Percentiles rank a stretch among this genome's conserved stretches.
Evolutionary conservation across 2,113 vertebrate genomes (phyloP).

Genomic region (Ondatra zibethicus): DNA sequence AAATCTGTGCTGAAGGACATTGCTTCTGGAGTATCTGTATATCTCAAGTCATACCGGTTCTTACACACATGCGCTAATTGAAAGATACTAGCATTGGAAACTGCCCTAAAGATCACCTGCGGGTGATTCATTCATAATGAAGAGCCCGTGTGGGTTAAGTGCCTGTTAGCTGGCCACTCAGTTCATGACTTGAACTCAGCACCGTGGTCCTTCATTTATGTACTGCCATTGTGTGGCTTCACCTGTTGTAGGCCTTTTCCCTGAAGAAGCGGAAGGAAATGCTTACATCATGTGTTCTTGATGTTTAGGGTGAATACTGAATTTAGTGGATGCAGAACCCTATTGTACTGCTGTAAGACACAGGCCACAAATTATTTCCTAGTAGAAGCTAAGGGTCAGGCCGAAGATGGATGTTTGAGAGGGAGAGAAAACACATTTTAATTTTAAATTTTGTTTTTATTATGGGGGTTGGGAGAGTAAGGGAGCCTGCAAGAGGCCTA

Average conservation of each 20-base stretch:
- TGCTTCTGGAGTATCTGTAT: background rate
- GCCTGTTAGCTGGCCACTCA: background rate
- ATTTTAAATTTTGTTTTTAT: background rate
- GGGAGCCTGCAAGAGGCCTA: background rate
- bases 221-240: background rate
- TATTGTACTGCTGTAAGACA: conserved; percentile 63
- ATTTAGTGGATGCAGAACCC: conserved; percentile 63
- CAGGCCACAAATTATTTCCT: conserved; percentile 78
- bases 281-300: conserved; percentile 73
- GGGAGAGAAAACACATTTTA: conserved; percentile 43
- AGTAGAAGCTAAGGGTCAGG: conserved; percentile 73
- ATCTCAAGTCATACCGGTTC: background rate
- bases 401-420: conserved; percentile 66
- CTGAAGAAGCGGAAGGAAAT: conserved; percentile 52
- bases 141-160: background rate
- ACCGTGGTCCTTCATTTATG: background rate
- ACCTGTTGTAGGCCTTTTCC: background rate
- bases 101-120: background rate
- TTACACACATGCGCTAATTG: background rate
- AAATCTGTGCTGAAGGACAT: background rate
- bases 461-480: background rate
- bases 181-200: conserved; percentile 25
- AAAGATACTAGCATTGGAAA: conserved; percentile 21
- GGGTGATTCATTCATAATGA: background rate
- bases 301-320: conserved; percentile 51